These are phyloP conservation scores for Acomys russatus DNA, from an alignment of 2,797 vertebrate species.

Conservation along the genomic window DNA sequence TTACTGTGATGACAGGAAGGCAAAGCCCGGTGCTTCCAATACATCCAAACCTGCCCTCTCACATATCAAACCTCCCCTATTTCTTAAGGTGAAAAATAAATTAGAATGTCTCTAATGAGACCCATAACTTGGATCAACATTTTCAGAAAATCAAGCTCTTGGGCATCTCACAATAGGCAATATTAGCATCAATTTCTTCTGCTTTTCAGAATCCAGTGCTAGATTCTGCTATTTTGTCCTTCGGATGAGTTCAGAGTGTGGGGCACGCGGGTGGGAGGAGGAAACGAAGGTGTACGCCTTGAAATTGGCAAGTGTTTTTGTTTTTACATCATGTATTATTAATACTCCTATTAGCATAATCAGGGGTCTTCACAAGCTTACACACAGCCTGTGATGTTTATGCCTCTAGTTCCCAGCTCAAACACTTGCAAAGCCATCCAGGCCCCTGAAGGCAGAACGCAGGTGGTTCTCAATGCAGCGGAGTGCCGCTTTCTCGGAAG, in stretches of 20 bases:
- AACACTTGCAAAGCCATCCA: constrained; percentile 52
- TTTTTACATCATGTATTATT: constrained; percentile 70
- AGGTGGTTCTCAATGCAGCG: constrained; percentile 60
- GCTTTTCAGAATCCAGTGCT: neutral
- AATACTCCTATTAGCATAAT: constrained; percentile 70
- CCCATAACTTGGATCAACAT: neutral
- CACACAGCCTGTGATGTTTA: constrained; percentile 54
- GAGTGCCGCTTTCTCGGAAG: constrained; percentile 58
- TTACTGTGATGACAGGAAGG: neutral
- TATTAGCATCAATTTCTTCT: neutral
- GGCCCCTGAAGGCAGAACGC: constrained; percentile 62
- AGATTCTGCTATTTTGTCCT: neutral
- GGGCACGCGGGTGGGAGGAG: neutral
- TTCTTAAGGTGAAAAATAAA: neutral
- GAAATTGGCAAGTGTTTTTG: constrained; percentile 50
- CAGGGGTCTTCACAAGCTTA: constrained; percentile 65
- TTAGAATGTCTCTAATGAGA: neutral
- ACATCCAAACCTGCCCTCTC: neutral
- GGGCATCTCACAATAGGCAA: neutral
- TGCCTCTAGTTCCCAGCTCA: constrained; percentile 34
- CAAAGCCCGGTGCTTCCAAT: neutral
- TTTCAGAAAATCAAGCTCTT: neutral
- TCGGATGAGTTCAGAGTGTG: neutral
- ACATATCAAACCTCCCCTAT: neutral
- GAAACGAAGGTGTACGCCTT: neutral